Base-by-base conservation (phyloP, 2,888 invertebrate species). In the Incurvaria masculella region DNA sequence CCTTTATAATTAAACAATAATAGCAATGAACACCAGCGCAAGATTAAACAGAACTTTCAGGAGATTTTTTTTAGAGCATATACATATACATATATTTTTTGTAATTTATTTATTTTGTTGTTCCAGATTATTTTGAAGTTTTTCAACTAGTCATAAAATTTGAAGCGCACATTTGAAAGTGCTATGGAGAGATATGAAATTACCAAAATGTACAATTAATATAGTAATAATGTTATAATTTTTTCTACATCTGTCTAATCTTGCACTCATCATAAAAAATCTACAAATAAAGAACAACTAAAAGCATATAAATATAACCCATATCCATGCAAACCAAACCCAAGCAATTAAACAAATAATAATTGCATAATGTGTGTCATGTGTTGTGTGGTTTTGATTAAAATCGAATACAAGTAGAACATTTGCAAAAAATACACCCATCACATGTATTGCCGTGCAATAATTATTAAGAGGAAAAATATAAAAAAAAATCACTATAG, bases 11-110 rank as follows among this genome's bases (percentile, higher is more conserved):
- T 54, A 51, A 53, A 57, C 62, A 51, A 51, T 41, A 49, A 42
- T 41, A 51, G 48, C 20, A 16, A n/a, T 63, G 60, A 72, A 70
- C 63, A 56, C 72, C 14, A 73, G 67, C 54, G 69, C 74, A 72
- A 75, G 66, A 63, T 57, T 46, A 49, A 42, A 42, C 21, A 21
- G 21, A n/a, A 21, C 21, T n/a, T n/a, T n/a, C n/a, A n/a, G n/a
- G n/a, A n/a, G n/a, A n/a, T n/a, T n/a, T n/a, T n/a, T n/a, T n/a
- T n/a, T n/a, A n/a, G n/a, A n/a, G n/a, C n/a, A n/a, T n/a, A n/a
- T n/a, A n/a, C n/a, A n/a, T n/a, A n/a, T n/a, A n/a, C n/a, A n/a
- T n/a, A n/a, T n/a, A 20, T 38, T 42, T 44, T 6, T 50, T 48
- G 42, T 46, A 45, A 42, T 50, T 52, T 45, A 14, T 56, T 58